Evolutionary conservation across 1,140 invertebrate genomes (phyloP).

Genomic region (Nomia melanderi): DNA sequence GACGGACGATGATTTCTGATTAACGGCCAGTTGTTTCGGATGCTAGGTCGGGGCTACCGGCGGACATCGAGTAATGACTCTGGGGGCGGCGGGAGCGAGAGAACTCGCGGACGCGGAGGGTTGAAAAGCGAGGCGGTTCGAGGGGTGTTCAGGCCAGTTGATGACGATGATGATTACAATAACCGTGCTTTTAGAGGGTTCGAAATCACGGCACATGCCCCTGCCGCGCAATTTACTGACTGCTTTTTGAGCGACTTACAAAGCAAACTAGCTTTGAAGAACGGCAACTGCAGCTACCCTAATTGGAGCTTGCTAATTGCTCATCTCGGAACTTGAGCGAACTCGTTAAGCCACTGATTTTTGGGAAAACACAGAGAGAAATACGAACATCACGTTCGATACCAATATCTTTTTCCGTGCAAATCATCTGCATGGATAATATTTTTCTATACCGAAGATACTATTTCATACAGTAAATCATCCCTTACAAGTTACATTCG

Average conservation of each 20-base stretch:
- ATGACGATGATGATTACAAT: slow-evolving; percentile 76
- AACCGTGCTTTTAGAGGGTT: slow-evolving; percentile 74
- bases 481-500: too few species aligned
- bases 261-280: slow-evolving; percentile 25
- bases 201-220: slow-evolving; percentile 61
- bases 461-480: too few species aligned
- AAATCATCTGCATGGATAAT: too few species aligned
- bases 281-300: slow-evolving; percentile 15
- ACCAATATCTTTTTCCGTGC: background rate
- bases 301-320: slow-evolving; percentile 22
- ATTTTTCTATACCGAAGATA: too few species aligned
- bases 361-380: background rate
- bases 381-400: background rate
- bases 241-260: slow-evolving; percentile 37
- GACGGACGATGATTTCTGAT: slow-evolving; percentile 80
- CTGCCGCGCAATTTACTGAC: slow-evolving; percentile 36
- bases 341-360: background rate
- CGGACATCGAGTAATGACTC: slow-evolving; percentile 81
- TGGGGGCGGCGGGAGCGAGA: slow-evolving; percentile 73
- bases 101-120: slow-evolving; percentile 66
- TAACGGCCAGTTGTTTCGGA: slow-evolving; percentile 80
- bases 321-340: background rate
- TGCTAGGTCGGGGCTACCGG: slow-evolving; percentile 74
- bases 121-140: slow-evolving; percentile 48
- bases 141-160: slow-evolving; percentile 59